A percentile compares a stretch with the other conserved stretches of the same genome.
These are phyloP conservation scores for Ormyrus rosae DNA, from an alignment of 2,888 invertebrate species.

Conservation along the genomic window DNA sequence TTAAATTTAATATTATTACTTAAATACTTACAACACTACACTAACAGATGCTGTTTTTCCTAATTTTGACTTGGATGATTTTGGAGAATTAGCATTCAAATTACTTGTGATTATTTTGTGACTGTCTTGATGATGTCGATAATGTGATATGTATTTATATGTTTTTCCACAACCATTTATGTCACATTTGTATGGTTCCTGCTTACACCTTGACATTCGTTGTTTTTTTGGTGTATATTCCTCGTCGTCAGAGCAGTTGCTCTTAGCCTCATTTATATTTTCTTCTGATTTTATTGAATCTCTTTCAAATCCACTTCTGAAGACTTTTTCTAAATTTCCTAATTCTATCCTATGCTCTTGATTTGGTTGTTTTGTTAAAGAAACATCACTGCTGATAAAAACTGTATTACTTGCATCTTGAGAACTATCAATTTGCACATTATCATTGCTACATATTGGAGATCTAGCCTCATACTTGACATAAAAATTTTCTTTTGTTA, in stretches of 20 bases:
- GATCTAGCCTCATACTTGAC: constrained; percentile 65
- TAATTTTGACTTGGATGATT: constrained; percentile 67
- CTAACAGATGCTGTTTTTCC: constrained; percentile 72
- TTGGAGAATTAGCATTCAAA: constrained; percentile 64
- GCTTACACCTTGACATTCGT: constrained; percentile 73
- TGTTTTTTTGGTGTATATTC: constrained; percentile 74
- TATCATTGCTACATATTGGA: constrained; percentile 61
- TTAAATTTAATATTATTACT: background rate
- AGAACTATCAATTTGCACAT: constrained; percentile 61
- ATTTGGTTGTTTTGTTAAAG: constrained; percentile 69
- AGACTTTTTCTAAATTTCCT: constrained; percentile 71
- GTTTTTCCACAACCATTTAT: constrained; percentile 72
- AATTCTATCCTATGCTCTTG: constrained; percentile 71
- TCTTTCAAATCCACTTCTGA: constrained; percentile 68
- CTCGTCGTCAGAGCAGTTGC: constrained; percentile 71
- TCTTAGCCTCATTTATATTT: constrained; percentile 62
- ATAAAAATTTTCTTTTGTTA: constrained; percentile 69
- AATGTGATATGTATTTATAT: constrained; percentile 72
- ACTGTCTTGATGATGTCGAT: constrained; percentile 74
- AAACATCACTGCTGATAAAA: constrained; percentile 70
- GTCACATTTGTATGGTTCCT: constrained; percentile 73
- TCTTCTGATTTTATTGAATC: constrained; percentile 64
- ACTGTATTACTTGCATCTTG: constrained; percentile 66
- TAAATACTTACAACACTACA: constrained; percentile 71
- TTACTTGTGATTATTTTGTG: constrained; percentile 68